phyloP scores from a whole-genome alignment of 2,888 invertebrate species.

The Meteorus cinctellus region DNA sequence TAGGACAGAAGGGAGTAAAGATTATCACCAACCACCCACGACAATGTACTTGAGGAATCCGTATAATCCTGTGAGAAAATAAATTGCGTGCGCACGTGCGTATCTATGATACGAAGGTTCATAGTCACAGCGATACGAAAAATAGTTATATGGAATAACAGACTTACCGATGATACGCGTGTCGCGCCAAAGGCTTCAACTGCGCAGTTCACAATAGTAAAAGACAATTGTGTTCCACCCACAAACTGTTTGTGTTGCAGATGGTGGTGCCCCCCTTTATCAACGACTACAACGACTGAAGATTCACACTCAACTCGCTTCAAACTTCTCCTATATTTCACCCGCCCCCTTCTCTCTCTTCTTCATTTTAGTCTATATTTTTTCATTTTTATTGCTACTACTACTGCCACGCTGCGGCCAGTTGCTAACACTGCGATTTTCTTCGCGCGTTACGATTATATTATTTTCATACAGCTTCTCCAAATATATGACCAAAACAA shows the following conservation, averaged over 20 bases:
- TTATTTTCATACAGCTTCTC: too few species aligned
- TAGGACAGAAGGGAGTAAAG: not conserved
- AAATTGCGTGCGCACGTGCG: not conserved
- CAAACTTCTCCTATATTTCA: not conserved
- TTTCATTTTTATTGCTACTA: too few species aligned
- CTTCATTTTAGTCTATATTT: too few species aligned
- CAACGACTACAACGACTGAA: constrained; percentile 53
- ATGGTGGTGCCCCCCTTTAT: constrained; percentile 52
- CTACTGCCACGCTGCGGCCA: too few species aligned
- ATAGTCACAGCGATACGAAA: constrained; percentile 6
- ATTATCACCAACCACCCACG: not conserved
- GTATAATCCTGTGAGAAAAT: not conserved
- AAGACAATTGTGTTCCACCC: constrained; percentile 54
- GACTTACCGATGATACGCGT: constrained; percentile 68
- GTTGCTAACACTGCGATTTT: too few species aligned
- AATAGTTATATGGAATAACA: constrained; percentile 31
- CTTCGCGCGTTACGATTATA: too few species aligned
- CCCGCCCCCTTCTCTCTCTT: too few species aligned
- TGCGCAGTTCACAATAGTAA: constrained; percentile 68
- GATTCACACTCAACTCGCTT: constrained; percentile 9
- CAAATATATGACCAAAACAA: too few species aligned
- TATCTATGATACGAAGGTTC: not conserved
- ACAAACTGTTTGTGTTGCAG: constrained; percentile 59
- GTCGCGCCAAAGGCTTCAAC: constrained; percentile 65
- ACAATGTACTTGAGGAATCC: not conserved